Evolutionary conservation across 2,888 invertebrate genomes (phyloP), one percentile per base, ranked within the genome.

Genomic region (Nymphalis c-album): DNA sequence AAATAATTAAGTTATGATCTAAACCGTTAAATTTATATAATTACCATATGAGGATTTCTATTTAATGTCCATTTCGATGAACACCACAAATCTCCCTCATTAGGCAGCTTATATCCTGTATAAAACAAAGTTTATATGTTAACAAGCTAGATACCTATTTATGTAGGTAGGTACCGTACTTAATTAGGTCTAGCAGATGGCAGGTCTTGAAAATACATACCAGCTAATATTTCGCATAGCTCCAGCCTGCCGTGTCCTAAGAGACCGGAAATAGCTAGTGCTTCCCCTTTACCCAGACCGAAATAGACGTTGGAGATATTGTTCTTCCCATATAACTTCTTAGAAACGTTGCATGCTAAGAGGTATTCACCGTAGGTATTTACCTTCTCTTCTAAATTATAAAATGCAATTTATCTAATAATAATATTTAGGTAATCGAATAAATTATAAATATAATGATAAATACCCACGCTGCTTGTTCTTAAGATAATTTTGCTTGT

Each of bases 231-330:
- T 55, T 89, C 79, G 63, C 85, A 83, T 13, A 91, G 74, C 3
- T 75, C 69, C 35, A 75, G 31, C 16, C 89, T 79, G 0, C 87
- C 90, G 63, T 87, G 86, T 1, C 75, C 74, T 69, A 78, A 78
- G n/a, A 86, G 73, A 0, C 90, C 90, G 0, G 87, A 80, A 8
- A 91, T 53, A 0, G 87, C 88, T 17, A 88, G n/a, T 0, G 80
- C 84, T 60, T 88, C 83, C 0, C 91, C 90, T 61, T 80, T 85
- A 0, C 78, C 80, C 10, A 91, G n/a, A 0, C 90, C 88, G 1
- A 91, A 72, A 71, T 79, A 80, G 2, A 90, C 68, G 63, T 85
- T 76, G 20, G 77, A 76, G 0, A 88, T 70, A 0, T 71, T 60
- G 69, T 78, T 84, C 1, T 71, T 16, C 2, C 83, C 82, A 0